Evolutionary conservation across 2,888 invertebrate genomes (phyloP).

Genomic region (Linnaemya tessellans): DNA sequence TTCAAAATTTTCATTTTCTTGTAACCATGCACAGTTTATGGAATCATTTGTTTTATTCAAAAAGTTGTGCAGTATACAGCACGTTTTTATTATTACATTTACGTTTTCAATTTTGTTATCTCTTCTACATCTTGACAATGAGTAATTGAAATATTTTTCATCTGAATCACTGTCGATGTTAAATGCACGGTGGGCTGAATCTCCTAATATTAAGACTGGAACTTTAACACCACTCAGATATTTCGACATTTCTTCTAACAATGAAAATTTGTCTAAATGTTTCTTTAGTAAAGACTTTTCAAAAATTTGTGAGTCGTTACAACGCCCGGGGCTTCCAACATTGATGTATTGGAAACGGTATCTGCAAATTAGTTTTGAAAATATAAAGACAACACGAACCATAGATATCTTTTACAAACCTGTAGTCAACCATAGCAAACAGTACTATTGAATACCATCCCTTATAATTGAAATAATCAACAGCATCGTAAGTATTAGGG

Average conservation of each 20-base stretch:
- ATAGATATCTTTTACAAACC: slow-evolving; percentile 13
- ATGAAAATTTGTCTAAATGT: slow-evolving; percentile 1
- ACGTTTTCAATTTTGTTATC: slow-evolving; percentile 14
- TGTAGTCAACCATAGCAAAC: slow-evolving; percentile 17
- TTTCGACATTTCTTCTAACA: slow-evolving; percentile 32
- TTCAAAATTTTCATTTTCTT: background rate
- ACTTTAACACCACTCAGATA: background rate
- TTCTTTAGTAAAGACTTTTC: slow-evolving; percentile 8
- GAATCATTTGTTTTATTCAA: slow-evolving; percentile 10
- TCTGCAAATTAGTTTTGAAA: slow-evolving; percentile 12
- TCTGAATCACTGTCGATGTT: background rate
- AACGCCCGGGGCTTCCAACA: slow-evolving; percentile 20
- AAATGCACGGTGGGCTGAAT: slow-evolving; percentile 4
- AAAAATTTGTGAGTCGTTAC: slow-evolving; percentile 33
- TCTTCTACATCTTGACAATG: slow-evolving; percentile 21
- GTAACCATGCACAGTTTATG: background rate
- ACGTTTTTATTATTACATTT: slow-evolving; percentile 4
- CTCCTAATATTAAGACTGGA: slow-evolving; percentile 19
- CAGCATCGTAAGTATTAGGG: slow-evolving; percentile 10
- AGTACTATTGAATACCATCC: slow-evolving; percentile 1
- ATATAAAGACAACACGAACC: background rate
- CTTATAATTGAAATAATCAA: slow-evolving; percentile 2
- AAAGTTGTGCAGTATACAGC: slow-evolving; percentile 1
- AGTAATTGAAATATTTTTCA: slow-evolving; percentile 16
- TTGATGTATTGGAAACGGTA: slow-evolving; percentile 35